Conservation (phyloP, 2,113 vertebrate genomes). For the Asarcornis scutulata region DNA sequence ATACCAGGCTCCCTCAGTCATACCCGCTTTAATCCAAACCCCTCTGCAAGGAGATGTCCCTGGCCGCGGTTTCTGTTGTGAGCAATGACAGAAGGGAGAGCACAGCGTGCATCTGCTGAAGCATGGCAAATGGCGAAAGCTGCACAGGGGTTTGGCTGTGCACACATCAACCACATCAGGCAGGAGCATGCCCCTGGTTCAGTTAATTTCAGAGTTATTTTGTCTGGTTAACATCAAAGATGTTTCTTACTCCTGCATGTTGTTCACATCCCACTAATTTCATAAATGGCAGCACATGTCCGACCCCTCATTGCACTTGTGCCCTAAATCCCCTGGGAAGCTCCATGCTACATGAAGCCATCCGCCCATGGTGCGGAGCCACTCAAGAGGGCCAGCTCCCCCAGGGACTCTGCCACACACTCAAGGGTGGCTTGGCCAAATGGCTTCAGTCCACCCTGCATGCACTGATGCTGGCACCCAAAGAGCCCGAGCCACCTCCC, state of each 20-base stretch:
- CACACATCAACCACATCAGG: slow-evolving; percentile 35
- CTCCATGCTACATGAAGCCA: neutral
- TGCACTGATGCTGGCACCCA: fast-evolving
- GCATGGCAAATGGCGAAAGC: slow-evolving; percentile 26
- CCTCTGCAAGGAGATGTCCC: neutral
- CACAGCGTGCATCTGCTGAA: neutral
- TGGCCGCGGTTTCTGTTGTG: neutral
- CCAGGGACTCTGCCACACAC: neutral
- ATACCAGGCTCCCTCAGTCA: slow-evolving; percentile 67
- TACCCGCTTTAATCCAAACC: slow-evolving; percentile 50
- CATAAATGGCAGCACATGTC: neutral
- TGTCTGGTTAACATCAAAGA: slow-evolving; percentile 51
- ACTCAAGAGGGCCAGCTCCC: neutral
- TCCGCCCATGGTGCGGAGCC: fast-evolving
- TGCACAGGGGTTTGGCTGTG: neutral
- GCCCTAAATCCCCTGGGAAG: neutral
- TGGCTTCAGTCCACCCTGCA: neutral
- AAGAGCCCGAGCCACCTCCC: neutral
- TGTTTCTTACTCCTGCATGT: neutral
- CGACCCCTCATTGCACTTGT: neutral
- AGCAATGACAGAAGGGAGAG: neutral
- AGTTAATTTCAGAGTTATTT: slow-evolving; percentile 38
- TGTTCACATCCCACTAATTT: slow-evolving; percentile 11
- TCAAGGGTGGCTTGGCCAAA: neutral
- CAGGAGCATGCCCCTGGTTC: slow-evolving; percentile 39